Base-by-base conservation (phyloP, 2,113 vertebrate genomes). In the Anseranas semipalmata region DNA sequence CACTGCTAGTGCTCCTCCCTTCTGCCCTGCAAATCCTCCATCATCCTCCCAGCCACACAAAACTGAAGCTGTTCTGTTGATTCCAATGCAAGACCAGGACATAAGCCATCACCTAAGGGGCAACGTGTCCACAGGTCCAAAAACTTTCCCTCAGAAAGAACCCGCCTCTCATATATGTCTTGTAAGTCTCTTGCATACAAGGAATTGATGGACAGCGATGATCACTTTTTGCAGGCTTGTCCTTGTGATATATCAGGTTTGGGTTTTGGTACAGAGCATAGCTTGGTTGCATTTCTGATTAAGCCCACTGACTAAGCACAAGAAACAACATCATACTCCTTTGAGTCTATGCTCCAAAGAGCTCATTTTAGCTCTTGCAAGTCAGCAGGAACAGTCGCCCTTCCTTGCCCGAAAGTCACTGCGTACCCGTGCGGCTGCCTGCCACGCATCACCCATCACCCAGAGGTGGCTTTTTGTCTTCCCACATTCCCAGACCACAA, bases 161-260 rank as follows among this genome's bases (percentile, higher is more conserved):
- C 12, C 20, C 4, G 58, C 41, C 46, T 65, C 41, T 75, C 24
- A 30, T 0, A 4, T 41, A 53, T 3, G 0, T 50, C 17, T 10
- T 46, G 24, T 19, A 65, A 45, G 19, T 13, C 1, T 1, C 27
- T 53, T 55, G 21, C 32, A 15, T 28, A 55, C 16, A 27, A 74
- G 65, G 30, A 17, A 10, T 32, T 2, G 1, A 71, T 18, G 32
- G 60, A 55, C 41, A 63, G 37, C 0, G 1, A 67, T 14, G 60
- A 67, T 6, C 45, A 21, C 30, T 11, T 37, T 37, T 74, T 25
- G 14, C 45, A 95, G 22, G 10, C 19, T 77, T 30, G 8, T 45
- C 72, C 28, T 70, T 6, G 6, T 33, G 20, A 30, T 30, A 6
- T 33, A 52, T 20, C 72, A 72, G 12, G 15, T 58, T 52, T 77